Evolutionary conservation across 2,113 vertebrate genomes (phyloP).

Genomic region (Stigmatopora argus): DNA sequence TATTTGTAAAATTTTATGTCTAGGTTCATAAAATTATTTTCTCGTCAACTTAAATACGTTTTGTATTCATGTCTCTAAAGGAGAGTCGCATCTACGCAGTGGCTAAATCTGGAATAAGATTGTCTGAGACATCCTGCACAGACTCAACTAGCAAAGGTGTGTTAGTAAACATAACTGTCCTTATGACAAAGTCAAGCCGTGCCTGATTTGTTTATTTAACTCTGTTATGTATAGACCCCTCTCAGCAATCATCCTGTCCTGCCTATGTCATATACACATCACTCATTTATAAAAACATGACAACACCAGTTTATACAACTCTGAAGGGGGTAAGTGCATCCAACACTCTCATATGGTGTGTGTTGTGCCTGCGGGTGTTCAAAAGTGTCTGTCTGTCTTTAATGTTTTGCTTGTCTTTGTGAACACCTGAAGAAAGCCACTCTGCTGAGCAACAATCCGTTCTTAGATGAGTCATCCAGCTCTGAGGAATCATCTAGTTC

Average conservation of each 20-base stretch:
- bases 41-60: no score
- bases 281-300: conserved; percentile 90
- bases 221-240: conserved; percentile 69
- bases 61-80: conserved; percentile 54
- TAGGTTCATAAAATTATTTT: background rate
- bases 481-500: conserved; percentile 85
- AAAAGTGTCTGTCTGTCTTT: background rate
- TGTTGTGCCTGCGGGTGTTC: background rate
- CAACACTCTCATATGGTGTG: background rate
- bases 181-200: background rate
- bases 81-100: conserved; percentile 97
- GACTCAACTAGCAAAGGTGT: conserved; percentile 81
- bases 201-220: background rate
- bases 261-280: conserved; percentile 85
- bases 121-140: conserved; percentile 83
- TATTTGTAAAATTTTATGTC: no score
- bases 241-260: conserved; percentile 73
- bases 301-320: conserved; percentile 85
- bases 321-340: conserved; percentile 85
- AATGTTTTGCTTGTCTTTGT: background rate
- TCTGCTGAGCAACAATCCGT: conserved; percentile 84
- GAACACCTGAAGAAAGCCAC: conserved; percentile 80
- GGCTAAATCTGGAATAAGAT: conserved; percentile 90
- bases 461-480: conserved; percentile 83
- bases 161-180: background rate